Percentiles rank a stretch among this genome's conserved stretches.
These are phyloP conservation scores for Ictalurus punctatus DNA, from an alignment of 2,113 vertebrate genomes.

Conservation along the genomic window DNA sequence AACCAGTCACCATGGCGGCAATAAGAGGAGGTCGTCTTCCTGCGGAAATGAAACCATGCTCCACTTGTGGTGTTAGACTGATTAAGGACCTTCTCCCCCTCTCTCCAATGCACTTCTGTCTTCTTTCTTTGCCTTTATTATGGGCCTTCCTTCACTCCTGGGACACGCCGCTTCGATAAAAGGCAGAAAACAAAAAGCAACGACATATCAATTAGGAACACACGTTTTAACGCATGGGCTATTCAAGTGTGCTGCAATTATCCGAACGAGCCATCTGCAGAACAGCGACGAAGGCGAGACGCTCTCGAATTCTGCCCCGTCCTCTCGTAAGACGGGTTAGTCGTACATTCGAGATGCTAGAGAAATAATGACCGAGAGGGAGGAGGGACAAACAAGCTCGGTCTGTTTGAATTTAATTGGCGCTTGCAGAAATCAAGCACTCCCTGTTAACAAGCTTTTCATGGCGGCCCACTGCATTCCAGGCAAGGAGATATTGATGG, in stretches of 20 bases:
- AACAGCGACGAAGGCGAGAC: conserved; percentile 12
- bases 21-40: neutral
- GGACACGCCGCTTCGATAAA: neutral
- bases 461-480: conserved; percentile 10
- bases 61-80: conserved; percentile 55
- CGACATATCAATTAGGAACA: conserved; percentile 36
- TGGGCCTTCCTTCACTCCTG: neutral
- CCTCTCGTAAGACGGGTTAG: conserved; percentile 13
- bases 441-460: conserved; percentile 35
- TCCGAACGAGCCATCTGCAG: conserved; percentile 40
- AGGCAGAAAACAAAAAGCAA: neutral
- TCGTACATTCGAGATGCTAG: conserved; percentile 1
- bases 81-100: conserved; percentile 46
- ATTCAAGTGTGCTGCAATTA: conserved; percentile 42
- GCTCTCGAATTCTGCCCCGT: neutral
- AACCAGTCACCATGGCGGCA: neutral
- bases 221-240: neutral
- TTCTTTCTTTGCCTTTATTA: neutral
- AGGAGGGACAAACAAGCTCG: neutral
- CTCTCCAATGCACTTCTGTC: neutral
- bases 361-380: neutral
- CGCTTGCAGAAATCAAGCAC: conserved; percentile 22
- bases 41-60: conserved; percentile 58
- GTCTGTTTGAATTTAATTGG: conserved; percentile 49
- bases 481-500: conserved; percentile 11